phyloP scores from a whole-genome alignment of 2,888 invertebrate genomes.

The Trachelus stipa region DNA sequence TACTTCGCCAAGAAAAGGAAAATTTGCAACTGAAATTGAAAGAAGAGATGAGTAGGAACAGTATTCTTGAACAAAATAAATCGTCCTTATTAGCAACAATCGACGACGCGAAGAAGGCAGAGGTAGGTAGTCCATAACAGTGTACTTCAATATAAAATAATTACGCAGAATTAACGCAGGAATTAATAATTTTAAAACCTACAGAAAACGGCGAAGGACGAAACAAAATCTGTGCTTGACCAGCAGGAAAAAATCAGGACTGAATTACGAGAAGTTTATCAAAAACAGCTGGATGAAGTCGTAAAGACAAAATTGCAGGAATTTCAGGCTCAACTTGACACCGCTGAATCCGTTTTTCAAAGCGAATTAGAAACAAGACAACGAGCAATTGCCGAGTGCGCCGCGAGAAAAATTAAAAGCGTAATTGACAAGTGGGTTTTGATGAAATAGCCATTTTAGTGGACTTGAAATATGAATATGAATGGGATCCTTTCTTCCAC shows the following conservation, averaged over 20 bases:
- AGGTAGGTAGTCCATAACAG: slow-evolving; percentile 46
- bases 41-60: slow-evolving; percentile 68
- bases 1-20: slow-evolving; percentile 68
- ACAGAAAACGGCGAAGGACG: slow-evolving; percentile 67
- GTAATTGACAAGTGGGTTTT: slow-evolving; percentile 73
- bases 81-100: slow-evolving; percentile 69
- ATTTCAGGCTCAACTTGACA: slow-evolving; percentile 80
- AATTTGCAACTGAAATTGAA: slow-evolving; percentile 69
- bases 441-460: neutral
- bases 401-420: slow-evolving; percentile 78
- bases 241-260: slow-evolving; percentile 74
- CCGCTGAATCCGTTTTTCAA: slow-evolving; percentile 75
- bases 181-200: neutral
- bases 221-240: slow-evolving; percentile 62
- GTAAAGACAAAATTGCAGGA: slow-evolving; percentile 82
- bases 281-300: slow-evolving; percentile 83
- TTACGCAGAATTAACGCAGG: neutral
- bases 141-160: neutral
- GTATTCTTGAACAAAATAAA: slow-evolving; percentile 71
- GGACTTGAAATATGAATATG: slow-evolving; percentile 19
- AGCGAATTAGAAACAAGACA: slow-evolving; percentile 75
- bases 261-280: slow-evolving; percentile 81
- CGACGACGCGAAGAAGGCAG: slow-evolving; percentile 68
- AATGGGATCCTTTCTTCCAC: neutral
- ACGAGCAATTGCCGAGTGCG: slow-evolving; percentile 75